Evolutionary conservation across 1,140 invertebrate species (phyloP), one percentile per base, ranked within the genome.

Genomic region (Habropoda laboriosa): DNA sequence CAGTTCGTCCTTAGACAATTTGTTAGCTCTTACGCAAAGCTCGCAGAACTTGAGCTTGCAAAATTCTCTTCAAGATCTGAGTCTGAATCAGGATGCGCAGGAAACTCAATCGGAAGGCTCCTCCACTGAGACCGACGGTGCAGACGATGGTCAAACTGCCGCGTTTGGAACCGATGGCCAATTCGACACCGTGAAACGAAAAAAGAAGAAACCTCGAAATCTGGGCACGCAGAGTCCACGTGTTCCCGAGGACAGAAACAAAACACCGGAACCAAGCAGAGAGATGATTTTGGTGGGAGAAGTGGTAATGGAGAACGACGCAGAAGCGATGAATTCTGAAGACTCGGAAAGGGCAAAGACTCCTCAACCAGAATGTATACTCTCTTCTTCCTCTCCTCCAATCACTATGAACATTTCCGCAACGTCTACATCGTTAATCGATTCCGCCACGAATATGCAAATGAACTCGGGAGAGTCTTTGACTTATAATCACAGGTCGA

Each of bases 181-280:
- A 86, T 97, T 96, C 79, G 96, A 97, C 86, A 97, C 97, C 0
- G 96, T 97, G 0, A 98, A 98, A 89, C 93, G 97, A 27, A 97
- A 97, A 82, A 98, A 98, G 88, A 95, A 95, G 82, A 94, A 94
- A 70, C 90, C 91, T 7, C 89, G 93, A 21, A 94, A 91, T 42
- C 76, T 93, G 1, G 93, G 92, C 18, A 90, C 93, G 0, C 91
- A 92, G 35, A 93, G 91, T 81, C 92, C 90, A 10, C 88, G 89
- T 21, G 87, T 92, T 2, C 82, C 88, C 0, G 93, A 94, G 16
- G 93, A 94, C 75, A 87, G 89, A 1, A 92, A 92, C 21, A 94
- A 94, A 82, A 94, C 93, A 8, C 93, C 94, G 0, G 94, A 95
- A 72, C 93, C 93, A 0, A 92, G 6, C 6, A 81, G 93, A 0